Percentiles rank a stretch among this genome's conserved stretches.
Evolutionary conservation across 2,888 invertebrate species (phyloP).

Genomic region (Cantharis lateralis): DNA sequence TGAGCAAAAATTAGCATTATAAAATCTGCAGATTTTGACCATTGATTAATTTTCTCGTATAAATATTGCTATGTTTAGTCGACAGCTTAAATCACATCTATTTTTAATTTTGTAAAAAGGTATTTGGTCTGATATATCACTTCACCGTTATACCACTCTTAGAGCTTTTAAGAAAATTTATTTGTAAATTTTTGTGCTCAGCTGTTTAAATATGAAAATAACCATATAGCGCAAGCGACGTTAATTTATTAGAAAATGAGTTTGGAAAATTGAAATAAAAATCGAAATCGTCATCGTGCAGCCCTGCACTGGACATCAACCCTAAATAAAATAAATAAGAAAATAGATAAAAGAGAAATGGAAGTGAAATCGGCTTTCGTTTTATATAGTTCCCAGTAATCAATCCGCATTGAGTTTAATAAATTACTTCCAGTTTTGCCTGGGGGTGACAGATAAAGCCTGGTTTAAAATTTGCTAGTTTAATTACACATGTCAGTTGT

Average conservation of each 20-base stretch:
- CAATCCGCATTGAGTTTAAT: neutral
- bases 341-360: neutral
- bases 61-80: no score
- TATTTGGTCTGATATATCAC: no score
- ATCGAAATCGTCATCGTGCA: neutral
- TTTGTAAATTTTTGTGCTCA: neutral
- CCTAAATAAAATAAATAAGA: neutral
- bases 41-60: no score
- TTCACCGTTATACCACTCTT: no score
- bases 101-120: no score
- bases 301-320: neutral
- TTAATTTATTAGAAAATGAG: neutral
- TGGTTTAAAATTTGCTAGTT: neutral
- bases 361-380: neutral
- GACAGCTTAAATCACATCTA: no score
- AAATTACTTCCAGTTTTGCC: neutral
- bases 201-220: neutral
- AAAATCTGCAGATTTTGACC: no score
- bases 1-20: no score
- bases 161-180: no score
- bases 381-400: neutral
- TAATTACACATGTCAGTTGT: neutral
- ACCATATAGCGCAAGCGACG: neutral
- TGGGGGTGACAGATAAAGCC: neutral
- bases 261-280: neutral